Conservation (phyloP, 2,797 vertebrate species). For the Acipenser ruthenus region DNA sequence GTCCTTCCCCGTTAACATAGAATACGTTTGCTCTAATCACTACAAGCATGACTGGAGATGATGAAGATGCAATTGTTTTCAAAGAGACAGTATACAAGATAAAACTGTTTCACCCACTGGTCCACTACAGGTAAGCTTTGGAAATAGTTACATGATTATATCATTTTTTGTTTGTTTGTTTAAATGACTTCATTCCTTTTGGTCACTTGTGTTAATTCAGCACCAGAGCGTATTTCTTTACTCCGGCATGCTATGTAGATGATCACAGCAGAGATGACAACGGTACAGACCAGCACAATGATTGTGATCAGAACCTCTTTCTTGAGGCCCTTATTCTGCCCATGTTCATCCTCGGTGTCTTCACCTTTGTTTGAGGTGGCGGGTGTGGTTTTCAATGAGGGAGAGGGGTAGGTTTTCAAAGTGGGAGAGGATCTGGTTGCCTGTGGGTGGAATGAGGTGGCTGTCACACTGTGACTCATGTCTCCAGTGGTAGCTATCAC, state of each 20-base stretch:
- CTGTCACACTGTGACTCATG: conserved; percentile 28
- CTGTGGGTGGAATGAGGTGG: conserved; percentile 28
- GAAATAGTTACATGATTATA: too few species aligned
- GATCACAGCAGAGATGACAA: conserved; percentile 42
- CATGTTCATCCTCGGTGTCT: conserved; percentile 26
- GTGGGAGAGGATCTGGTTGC: conserved; percentile 38
- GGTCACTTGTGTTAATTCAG: conserved; percentile 35
- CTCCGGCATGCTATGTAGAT: conserved; percentile 45
- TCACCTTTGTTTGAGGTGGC: conserved; percentile 23
- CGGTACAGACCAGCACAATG: conserved; percentile 41
- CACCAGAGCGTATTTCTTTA: conserved; percentile 46
- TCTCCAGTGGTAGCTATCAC: conserved; percentile 21
- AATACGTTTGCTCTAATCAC: too few species aligned
- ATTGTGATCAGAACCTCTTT: conserved; percentile 33
- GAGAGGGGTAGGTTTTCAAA: conserved; percentile 31
- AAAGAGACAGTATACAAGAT: too few species aligned
- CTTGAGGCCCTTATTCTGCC: conserved; percentile 13
- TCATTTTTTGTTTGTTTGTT: background rate
- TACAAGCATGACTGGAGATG: too few species aligned
- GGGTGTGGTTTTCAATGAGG: fast-evolving
- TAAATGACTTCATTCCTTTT: conserved; percentile 48
- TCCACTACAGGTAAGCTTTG: too few species aligned
- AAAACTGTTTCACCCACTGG: too few species aligned
- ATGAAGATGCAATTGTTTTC: too few species aligned
- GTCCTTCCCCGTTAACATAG: too few species aligned